These are phyloP conservation scores for Branchellion lobata DNA, from an alignment of 2,888 invertebrate species.

Conservation along the genomic window DNA sequence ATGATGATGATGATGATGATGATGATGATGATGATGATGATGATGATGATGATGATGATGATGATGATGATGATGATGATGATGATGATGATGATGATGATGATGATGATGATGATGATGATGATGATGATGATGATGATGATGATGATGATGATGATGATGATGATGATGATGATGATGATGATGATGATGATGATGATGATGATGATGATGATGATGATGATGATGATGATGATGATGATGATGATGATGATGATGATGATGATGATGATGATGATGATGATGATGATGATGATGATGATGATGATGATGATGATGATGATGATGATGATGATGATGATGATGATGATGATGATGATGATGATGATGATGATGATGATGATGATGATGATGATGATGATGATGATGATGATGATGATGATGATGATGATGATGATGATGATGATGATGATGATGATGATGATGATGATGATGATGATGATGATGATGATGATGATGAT, in stretches of 20 bases:
- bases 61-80: constrained; percentile 41
- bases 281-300: not conserved
- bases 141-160: constrained; percentile 19
- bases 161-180: constrained; percentile 26
- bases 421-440: too few species aligned
- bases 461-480: too few species aligned
- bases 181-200: not conserved
- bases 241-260: constrained; percentile 21
- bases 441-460: too few species aligned
- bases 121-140: not conserved
- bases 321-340: too few species aligned
- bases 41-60: constrained; percentile 21
- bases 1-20: constrained; percentile 33
- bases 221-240: constrained; percentile 1
- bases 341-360: too few species aligned
- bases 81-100: constrained; percentile 32
- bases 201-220: constrained; percentile 7
- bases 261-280: constrained; percentile 17
- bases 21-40: constrained; percentile 24
- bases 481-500: too few species aligned
- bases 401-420: too few species aligned
- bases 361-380: too few species aligned
- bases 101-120: constrained; percentile 10
- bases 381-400: too few species aligned
- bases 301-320: not conserved